Evolutionary conservation across 2,113 vertebrate species (phyloP), one percentile per base, ranked within the genome.

Genomic region (Nerophis lumbriciformis): DNA sequence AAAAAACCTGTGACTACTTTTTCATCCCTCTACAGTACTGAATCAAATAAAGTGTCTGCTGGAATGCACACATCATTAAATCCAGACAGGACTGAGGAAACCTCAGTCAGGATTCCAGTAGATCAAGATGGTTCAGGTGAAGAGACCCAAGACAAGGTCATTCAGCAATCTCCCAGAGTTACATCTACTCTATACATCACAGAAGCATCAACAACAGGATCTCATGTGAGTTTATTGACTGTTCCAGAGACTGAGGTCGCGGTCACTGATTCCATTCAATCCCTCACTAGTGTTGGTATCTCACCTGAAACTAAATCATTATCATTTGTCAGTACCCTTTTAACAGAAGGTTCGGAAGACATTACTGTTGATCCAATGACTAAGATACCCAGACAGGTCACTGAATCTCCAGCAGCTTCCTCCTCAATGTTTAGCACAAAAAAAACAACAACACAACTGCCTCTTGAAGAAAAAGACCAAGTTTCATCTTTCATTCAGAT

Each of bases 51-150:
- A 50, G n/a, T 16, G 9, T 35, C 8, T 61, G 1, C 48, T 49
- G 47, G 14, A 48, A 60, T n/a, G 19, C 21, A 44, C 13, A 12
- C 16, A 12, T 58, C 53, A 37, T 54, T 28, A 48, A 21, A 10
- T 60, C 38, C 44, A 60, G 14, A 13, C 15, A 48, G 8, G 13
- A 60, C 19, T 48, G 28, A 60, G 13, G 47, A 37, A 47, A 6
- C 14, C 8, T 49, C 12, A 21, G 4, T 13, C 38, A 2, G 38
- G 8, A 59, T 49, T n/a, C 5, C 53, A 47, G 5, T 45, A 28
- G 54, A 50, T 50, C 28, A 10, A 50, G 55, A 51, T 45, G 38
- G 38, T 42, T 66, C 56, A 13, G 38, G 55, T 44, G 56, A 59
- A 9, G 48, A 59, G 47, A 54, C 36, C 28, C 55, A 11, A 9